These are phyloP conservation scores for Hyla sarda DNA, from an alignment of 2,113 vertebrate species.

Conservation along the genomic window DNA sequence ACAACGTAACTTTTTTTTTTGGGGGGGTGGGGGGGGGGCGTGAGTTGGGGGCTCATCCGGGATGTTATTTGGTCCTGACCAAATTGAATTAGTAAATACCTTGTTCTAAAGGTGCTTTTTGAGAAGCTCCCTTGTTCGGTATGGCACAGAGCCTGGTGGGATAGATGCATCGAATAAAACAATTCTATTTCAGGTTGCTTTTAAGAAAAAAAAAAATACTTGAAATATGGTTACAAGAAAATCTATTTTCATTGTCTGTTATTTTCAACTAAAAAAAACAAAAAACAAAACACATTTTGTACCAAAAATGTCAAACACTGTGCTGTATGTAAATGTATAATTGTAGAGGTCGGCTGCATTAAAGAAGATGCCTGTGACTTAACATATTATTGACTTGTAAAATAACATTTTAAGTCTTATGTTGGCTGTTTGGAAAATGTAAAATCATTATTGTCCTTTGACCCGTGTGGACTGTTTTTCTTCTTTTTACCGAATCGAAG, in stretches of 20 bases:
- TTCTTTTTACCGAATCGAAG: conserved; percentile 10
- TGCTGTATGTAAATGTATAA: conserved; percentile 69
- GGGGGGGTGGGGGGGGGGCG: background rate
- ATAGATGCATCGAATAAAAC: conserved; percentile 64
- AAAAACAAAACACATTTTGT: conserved; percentile 71
- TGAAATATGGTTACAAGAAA: conserved; percentile 55
- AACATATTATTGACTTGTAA: conserved; percentile 69
- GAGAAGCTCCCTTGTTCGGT: conserved; percentile 12
- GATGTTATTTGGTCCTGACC: conserved; percentile 31
- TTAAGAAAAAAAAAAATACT: too few species aligned
- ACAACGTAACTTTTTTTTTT: background rate
- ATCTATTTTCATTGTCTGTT: conserved; percentile 62
- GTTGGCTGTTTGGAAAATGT: conserved; percentile 69
- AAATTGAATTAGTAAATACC: conserved; percentile 28
- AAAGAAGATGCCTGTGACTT: conserved; percentile 62
- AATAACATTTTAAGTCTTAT: conserved; percentile 66
- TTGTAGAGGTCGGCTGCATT: conserved; percentile 63
- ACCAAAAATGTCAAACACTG: conserved; percentile 78
- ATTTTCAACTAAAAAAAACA: conserved; percentile 60
- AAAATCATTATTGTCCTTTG: conserved; percentile 69
- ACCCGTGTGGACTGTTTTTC: conserved; percentile 67
- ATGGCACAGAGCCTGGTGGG: conserved; percentile 67
- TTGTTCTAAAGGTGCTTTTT: conserved; percentile 52
- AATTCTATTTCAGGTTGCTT: conserved; percentile 67
- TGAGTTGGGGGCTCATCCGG: background rate